Conservation (phyloP, 1,140 invertebrate species). For the Drosophila sulfurigaster region DNA sequence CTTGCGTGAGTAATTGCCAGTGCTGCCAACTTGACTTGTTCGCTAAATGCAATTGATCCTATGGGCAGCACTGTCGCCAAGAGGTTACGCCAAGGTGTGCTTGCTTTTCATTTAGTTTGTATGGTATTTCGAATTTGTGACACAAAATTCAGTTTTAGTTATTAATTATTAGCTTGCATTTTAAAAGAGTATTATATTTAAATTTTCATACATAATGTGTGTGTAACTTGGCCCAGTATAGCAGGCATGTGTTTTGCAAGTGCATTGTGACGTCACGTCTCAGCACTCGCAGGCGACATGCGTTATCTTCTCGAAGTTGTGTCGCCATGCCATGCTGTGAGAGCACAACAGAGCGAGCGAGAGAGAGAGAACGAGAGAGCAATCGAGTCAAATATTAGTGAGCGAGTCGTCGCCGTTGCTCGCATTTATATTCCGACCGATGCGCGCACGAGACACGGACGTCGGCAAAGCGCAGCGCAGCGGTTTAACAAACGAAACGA, state of each 20-base stretch:
- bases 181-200: background rate
- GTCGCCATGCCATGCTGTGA: constrained; percentile 6
- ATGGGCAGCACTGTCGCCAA: constrained; percentile 30
- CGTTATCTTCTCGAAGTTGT: constrained; percentile 16
- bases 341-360: constrained; percentile 11
- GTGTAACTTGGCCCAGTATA: background rate
- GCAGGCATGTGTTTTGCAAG: background rate
- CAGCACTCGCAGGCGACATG: constrained; percentile 1
- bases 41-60: constrained; percentile 4
- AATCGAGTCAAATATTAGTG: constrained; percentile 24
- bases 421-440: constrained; percentile 67
- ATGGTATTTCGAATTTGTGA: background rate
- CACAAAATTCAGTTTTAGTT: too few species aligned
- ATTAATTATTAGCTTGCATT: background rate
- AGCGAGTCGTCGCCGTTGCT: constrained; percentile 43
- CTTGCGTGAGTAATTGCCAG: constrained; percentile 39
- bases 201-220: background rate
- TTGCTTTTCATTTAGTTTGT: background rate
- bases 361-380: constrained; percentile 11
- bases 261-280: constrained; percentile 23
- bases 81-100: constrained; percentile 5
- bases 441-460: constrained; percentile 52
- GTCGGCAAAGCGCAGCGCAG: constrained; percentile 43
- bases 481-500: constrained; percentile 37
- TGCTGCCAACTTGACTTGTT: constrained; percentile 25